phyloP scores from a whole-genome alignment of 2,797 vertebrate genomes.

The Fringilla coelebs region DNA sequence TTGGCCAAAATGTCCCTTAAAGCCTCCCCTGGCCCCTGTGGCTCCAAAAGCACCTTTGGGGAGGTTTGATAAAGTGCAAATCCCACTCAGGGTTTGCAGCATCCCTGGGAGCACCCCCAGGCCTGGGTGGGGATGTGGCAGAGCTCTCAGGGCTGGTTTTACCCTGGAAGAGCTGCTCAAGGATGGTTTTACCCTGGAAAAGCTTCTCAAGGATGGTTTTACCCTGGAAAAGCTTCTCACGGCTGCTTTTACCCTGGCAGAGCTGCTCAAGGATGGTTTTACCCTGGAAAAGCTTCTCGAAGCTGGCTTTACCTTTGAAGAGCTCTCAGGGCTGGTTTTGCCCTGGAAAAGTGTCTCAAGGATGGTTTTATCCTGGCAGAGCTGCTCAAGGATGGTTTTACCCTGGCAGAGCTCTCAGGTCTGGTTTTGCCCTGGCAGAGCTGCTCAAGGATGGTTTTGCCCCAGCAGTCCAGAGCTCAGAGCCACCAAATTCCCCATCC shows the following conservation, averaged over 20 bases:
- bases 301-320: too few relatives aligned
- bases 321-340: not conserved
- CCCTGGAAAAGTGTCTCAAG: not conserved
- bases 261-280: not conserved
- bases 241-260: not conserved
- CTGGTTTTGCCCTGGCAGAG: not conserved
- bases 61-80: not conserved
- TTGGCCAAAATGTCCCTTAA: fast-evolving
- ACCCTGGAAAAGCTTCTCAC: not conserved
- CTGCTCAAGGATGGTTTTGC: too few relatives aligned
- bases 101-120: not conserved
- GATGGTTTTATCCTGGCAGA: not conserved
- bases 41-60: not conserved
- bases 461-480: not conserved
- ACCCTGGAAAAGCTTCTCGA: not conserved
- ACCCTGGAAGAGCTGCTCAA: too few relatives aligned
- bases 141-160: not conserved
- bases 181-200: not conserved
- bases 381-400: not conserved
- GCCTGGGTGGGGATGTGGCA: not conserved
- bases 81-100: not conserved
- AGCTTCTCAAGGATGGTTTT: not conserved
- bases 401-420: not conserved
- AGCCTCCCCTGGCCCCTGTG: fast-evolving
- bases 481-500: not conserved